Conservation (phyloP, 2,113 vertebrate genomes). For the Lepisosteus osseus region DNA sequence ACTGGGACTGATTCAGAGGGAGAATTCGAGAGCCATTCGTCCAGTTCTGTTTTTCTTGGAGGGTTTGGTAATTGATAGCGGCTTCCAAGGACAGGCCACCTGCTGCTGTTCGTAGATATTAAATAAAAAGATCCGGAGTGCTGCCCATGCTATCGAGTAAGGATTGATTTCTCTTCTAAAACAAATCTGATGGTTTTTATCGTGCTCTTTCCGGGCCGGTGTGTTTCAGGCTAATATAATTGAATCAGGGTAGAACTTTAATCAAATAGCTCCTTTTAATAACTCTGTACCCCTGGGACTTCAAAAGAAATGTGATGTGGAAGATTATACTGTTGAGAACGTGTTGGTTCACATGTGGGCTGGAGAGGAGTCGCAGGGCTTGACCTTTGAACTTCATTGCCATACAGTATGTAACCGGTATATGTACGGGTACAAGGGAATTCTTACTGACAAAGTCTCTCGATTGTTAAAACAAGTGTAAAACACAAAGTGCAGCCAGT, state of each 20-base stretch:
- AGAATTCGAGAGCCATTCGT: no score
- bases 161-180: slow-evolving; percentile 4
- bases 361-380: not conserved
- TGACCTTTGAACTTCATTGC: no score
- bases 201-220: not conserved
- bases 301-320: not conserved
- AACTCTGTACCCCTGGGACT: not conserved
- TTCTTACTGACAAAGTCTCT: no score
- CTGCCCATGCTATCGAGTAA: not conserved
- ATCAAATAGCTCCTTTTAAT: not conserved
- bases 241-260: not conserved
- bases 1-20: no score
- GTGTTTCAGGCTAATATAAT: not conserved
- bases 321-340: not conserved
- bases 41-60: no score
- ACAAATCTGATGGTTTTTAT: not conserved
- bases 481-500: no score
- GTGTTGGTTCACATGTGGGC: not conserved
- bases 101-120: slow-evolving; percentile 1
- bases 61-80: no score
- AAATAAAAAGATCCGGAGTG: not conserved
- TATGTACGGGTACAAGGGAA: no score
- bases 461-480: no score
- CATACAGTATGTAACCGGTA: no score
- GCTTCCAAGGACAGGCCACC: not conserved